Base-by-base conservation (phyloP, 1,140 invertebrate genomes). In the Sogatella furcifera region DNA sequence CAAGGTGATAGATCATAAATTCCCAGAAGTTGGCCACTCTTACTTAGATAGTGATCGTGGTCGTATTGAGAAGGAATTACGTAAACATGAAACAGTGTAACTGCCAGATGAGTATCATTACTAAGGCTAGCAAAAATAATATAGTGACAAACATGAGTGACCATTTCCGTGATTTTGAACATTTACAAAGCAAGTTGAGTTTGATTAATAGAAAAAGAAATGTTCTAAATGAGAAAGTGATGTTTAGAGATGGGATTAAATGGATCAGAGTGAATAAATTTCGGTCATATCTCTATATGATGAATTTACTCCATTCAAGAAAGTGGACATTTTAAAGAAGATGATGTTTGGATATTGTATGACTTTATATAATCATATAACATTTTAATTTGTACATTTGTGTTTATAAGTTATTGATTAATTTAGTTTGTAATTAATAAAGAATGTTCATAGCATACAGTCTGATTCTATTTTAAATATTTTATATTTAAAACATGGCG, bases 121-220 rank as follows among this genome's bases (percentile, higher is more conserved):
- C 22, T 17, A 15, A 31, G 17, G n/a, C 55, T 24, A 59, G 28
- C 21, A 62, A 52, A 53, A 52, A 42, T 10, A 42, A 62, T 59
- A 4, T 24, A 21, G 55, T 59, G 21, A 59, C 54, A 19, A 57
- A 62, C 46, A 62, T 62, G 41, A 19, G 34, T 14, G 6, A 46
- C 41, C 61, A 62, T 41, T 62, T 62, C 44, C 31, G 55, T 42
- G 19, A 62, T 58, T 49, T 46, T 28, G 46, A 57, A 24, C 17
- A 62, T 19, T 57, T 38, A 38, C 34, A 38, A 38, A 10, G 34
- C 34, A 38, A 11, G 34, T 38, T 38, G 34, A 38, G 11, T 38
- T 38, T 38, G 34, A 38, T 13, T 38, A 38, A 38, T 38, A 57
- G 55, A n/a, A 57, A 41, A 57, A 34, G 10, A 17, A 24, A 57